phyloP scores from a whole-genome alignment of 1,140 invertebrate genomes.

The Anastatus disparis region DNA sequence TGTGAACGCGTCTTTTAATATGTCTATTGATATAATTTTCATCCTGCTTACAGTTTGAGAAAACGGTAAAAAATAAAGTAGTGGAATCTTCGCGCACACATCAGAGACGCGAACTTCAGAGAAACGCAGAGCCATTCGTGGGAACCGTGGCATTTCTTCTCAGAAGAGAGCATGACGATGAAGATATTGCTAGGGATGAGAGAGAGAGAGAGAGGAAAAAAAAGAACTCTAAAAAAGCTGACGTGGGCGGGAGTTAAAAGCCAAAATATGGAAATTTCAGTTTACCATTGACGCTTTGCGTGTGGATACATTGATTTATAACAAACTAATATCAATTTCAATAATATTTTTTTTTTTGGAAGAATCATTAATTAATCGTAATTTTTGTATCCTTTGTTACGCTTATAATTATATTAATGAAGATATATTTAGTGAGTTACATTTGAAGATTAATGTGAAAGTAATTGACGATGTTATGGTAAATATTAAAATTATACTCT shows the following conservation, averaged over 20 bases:
- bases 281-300: neutral
- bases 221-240: neutral
- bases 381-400: no score
- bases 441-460: no score
- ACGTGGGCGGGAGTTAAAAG: neutral
- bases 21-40: conserved; percentile 17
- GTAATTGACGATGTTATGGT: no score
- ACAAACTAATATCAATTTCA: no score
- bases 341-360: no score
- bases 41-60: neutral
- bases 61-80: conserved; percentile 5
- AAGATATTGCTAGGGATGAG: conserved; percentile 12
- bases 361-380: no score
- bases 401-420: no score
- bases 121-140: conserved; percentile 35
- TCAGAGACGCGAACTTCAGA: conserved; percentile 40
- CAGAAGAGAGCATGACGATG: conserved; percentile 34
- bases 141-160: conserved; percentile 34
- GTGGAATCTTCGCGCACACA: conserved; percentile 23
- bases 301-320: neutral
- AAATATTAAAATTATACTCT: no score
- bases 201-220: neutral
- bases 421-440: no score
- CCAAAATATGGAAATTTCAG: conserved; percentile 25
- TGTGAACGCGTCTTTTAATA: no score